phyloP scores from a whole-genome alignment of 2,797 vertebrate species.

The Nasua narica region DNA sequence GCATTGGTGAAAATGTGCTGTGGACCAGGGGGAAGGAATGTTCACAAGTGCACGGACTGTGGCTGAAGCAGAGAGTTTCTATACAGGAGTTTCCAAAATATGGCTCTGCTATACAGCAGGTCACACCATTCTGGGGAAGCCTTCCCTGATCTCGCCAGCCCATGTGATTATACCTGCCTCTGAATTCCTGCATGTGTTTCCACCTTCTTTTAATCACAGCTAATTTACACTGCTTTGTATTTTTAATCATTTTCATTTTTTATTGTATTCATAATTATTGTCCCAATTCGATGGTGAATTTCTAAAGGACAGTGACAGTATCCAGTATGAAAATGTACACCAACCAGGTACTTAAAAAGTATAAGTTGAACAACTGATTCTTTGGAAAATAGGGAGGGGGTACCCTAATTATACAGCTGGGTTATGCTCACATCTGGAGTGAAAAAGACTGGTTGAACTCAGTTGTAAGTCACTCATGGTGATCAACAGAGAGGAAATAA shows the following conservation, averaged over 20 bases:
- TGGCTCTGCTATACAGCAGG: fast-evolving
- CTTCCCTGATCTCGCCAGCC: neutral
- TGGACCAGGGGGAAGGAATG: neutral
- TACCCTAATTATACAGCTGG: neutral
- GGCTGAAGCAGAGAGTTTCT: neutral
- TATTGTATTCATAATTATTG: neutral
- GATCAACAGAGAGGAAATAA: neutral
- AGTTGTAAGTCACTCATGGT: neutral
- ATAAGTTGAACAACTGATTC: neutral
- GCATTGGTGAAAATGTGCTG: neutral
- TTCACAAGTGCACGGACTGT: neutral
- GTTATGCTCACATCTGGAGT: neutral
- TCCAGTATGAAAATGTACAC: neutral
- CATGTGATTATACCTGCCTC: neutral
- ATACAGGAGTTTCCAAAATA: neutral
- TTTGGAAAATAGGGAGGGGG: neutral
- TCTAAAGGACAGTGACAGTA: slow-evolving; percentile 5
- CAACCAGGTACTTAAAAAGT: neutral
- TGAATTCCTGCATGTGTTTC: neutral
- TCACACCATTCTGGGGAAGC: neutral
- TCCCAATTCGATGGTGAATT: neutral
- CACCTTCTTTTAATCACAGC: neutral
- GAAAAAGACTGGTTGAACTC: neutral
- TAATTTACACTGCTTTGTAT: neutral
- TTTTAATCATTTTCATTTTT: neutral